Percentiles rank a stretch among this genome's conserved stretches.
These are phyloP conservation scores for Chymomyza procnemis DNA, from an alignment of 2,888 invertebrate species.

Conservation along the genomic window DNA sequence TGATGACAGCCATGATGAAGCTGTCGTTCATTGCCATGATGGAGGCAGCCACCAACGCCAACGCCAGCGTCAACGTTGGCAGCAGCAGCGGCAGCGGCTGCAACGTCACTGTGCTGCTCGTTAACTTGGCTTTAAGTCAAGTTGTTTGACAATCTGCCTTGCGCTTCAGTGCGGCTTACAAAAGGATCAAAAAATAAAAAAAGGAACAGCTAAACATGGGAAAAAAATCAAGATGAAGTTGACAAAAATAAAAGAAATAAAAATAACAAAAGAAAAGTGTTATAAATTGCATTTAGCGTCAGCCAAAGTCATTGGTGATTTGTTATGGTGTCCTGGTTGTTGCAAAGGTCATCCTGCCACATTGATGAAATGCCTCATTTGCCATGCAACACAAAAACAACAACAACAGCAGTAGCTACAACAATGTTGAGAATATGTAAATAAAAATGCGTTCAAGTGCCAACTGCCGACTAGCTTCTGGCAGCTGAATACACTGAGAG, in stretches of 20 bases:
- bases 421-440: constrained; percentile 43
- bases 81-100: background rate
- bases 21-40: constrained; percentile 59
- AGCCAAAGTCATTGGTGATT: constrained; percentile 65
- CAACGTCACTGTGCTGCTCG: constrained; percentile 38
- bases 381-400: no score
- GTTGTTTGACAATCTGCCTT: constrained; percentile 64
- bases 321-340: constrained; percentile 55
- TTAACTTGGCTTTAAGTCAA: constrained; percentile 67
- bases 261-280: constrained; percentile 37
- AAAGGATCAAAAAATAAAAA: background rate
- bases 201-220: background rate
- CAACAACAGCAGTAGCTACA: constrained; percentile 40
- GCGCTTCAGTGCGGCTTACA: background rate
- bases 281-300: constrained; percentile 71
- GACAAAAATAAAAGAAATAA: background rate
- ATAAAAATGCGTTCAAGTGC: constrained; percentile 49
- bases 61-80: background rate
- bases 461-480: constrained; percentile 14
- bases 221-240: background rate
- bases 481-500: background rate
- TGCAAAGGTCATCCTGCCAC: constrained; percentile 44
- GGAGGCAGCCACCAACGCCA: constrained; percentile 8
- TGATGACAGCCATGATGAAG: constrained; percentile 67
- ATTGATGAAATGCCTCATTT: constrained; percentile 64